Evolutionary conservation across 1,140 invertebrate genomes (phyloP).

Genomic region (Apis florea): DNA sequence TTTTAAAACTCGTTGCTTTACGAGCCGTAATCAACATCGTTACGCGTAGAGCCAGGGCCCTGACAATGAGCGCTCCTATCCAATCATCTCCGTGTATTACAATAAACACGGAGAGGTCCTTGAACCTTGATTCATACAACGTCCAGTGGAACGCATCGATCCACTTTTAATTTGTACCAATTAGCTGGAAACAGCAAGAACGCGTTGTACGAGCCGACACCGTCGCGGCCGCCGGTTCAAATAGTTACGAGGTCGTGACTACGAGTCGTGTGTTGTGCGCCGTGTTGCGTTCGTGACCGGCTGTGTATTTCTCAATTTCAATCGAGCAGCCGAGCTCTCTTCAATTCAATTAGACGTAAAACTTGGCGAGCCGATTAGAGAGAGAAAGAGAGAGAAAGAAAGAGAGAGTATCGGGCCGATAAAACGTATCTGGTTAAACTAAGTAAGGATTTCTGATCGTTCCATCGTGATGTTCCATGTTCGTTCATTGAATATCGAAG

Average conservation of each 20-base stretch:
- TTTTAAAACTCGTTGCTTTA: constrained; percentile 27
- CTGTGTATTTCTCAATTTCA: constrained; percentile 43
- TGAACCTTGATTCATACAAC: constrained; percentile 40
- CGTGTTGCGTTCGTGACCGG: constrained; percentile 27
- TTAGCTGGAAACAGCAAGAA: constrained; percentile 59
- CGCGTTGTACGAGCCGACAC: constrained; percentile 23
- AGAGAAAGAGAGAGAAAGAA: too few species aligned
- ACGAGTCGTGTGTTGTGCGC: not conserved
- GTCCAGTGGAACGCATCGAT: not conserved
- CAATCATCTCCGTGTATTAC: too few species aligned
- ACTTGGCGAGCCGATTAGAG: not conserved
- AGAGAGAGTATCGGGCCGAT: not conserved
- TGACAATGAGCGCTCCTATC: constrained; percentile 8
- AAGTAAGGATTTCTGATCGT: too few species aligned
- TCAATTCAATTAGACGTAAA: constrained; percentile 46
- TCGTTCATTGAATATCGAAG: too few species aligned
- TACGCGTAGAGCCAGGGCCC: not conserved
- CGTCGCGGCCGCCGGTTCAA: constrained; percentile 24
- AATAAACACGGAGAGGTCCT: constrained; percentile 19
- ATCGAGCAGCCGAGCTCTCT: not conserved
- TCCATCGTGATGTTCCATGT: too few species aligned
- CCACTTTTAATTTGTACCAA: constrained; percentile 58
- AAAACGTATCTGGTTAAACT: not conserved
- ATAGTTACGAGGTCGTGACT: constrained; percentile 60
- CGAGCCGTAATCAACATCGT: not conserved